Evolutionary conservation across 2,113 vertebrate genomes (phyloP), one percentile per base, ranked within the genome.

Genomic region (Megalops atlanticus): DNA sequence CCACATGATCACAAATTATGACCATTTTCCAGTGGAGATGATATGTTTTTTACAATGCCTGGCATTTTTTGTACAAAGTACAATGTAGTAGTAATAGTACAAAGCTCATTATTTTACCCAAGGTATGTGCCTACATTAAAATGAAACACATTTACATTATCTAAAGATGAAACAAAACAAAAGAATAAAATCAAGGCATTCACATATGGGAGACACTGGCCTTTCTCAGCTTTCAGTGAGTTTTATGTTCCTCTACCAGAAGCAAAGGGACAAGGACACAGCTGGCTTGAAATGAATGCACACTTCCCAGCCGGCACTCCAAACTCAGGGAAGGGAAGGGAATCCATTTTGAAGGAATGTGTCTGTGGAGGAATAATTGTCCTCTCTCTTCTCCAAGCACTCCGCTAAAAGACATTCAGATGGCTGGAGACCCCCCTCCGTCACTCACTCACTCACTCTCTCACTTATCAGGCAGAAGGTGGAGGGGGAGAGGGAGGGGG

Each of bases 371-470:
- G 91, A 92, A 91, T 93, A 92, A 94, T 92, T 91, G 87, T 87
- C 88, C 87, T 89, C 82, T 91, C 88, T 91, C 84, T 84, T 91
- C 87, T 89, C 87, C 87, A 83, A 84, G 80, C 89, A 90, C 89
- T 92, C 85, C 92, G 88, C 91, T 89, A 91, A 92, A 94, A 92
- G 90, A 86, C 90, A 91, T 92, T 94, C 91, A 92, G 89, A 93
- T 93, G 91, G 90, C 91, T 91, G 90, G 87, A 84, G 91, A 91
- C 89, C 88, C 86, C 83, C 88, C 86, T n/a, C n/a, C n/a, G n/a
- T n/a, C n/a, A n/a, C n/a, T n/a, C n/a, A n/a, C n/a, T n/a, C 82
- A 71, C 83, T 80, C 89, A 86, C 89, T 90, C 91, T 90, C 91
- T 90, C 89, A 91, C 92, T 89, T 88, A 82, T 76, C 82, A 85